Base-by-base conservation (phyloP, 2,113 vertebrate species). In the Neolamprologus fasciatus region DNA sequence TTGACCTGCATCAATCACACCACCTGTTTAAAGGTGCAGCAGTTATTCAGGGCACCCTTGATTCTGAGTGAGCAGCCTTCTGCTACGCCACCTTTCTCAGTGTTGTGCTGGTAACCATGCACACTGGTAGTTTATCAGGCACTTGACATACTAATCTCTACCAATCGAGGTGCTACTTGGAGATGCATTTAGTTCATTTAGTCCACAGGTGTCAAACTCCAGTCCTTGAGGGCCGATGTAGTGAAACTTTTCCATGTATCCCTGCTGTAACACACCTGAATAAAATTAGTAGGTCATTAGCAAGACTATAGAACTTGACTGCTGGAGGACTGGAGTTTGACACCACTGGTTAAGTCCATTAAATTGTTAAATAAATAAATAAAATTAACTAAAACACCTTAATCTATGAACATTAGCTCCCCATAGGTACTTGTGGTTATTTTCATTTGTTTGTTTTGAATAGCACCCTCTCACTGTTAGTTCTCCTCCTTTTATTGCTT, bases 161-260 rank as follows among this genome's bases (percentile, higher is more conserved):
- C 31, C 31, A 63, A 35, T 3, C 0, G 0, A 17, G 61, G 33
- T n/a, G 61, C 61, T 66, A 37, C 61, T 66, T n/a, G 61, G 4
- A 35, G 31, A 66, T 66, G 1, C 31, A 35, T 63, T 35, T 66
- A 35, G 31, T 66, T 37, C 6, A 33, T 66, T 66, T 1, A 33
- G 57, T 61, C 57, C 1, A 61, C 14, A 61, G 26, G 26, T 61
- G 57, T 61, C 8, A 61, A 31, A 58, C 57, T 58, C 8, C 26
- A 6, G 57, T 58, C 57, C 14, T 31, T 31, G 8, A 58, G 26
- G 14, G 57, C 57, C 5, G 2, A 0, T 61, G 28, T 61, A 4
- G 9, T 33, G 57, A 61, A 61, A 61, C 16, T 4, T 61, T 61
- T 33, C 57, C 16, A 10, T 1, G 28, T 61, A 0, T 61, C 16